These are phyloP conservation scores for Amorpha juglandis DNA, from an alignment of 2,888 invertebrate genomes.

Conservation along the genomic window DNA sequence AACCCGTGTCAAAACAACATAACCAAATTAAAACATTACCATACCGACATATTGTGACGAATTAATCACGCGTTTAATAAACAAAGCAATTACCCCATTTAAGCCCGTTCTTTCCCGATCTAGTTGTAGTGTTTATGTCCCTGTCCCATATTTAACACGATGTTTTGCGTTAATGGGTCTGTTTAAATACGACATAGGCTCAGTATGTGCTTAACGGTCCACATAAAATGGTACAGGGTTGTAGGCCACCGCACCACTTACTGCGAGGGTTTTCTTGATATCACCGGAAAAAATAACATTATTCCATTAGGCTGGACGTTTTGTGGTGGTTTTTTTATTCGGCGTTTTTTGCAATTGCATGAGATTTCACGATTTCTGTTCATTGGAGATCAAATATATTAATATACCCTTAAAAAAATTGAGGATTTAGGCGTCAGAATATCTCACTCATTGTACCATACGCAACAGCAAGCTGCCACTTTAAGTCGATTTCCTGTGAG, in stretches of 20 bases:
- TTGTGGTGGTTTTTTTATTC: neutral
- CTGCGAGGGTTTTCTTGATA: slow-evolving; percentile 38
- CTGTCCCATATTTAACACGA: slow-evolving; percentile 20
- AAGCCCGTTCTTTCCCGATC: slow-evolving; percentile 18
- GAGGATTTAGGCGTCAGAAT: too few species aligned
- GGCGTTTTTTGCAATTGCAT: neutral
- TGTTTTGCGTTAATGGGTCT: slow-evolving; percentile 24
- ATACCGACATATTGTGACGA: slow-evolving; percentile 19
- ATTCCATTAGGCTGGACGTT: slow-evolving; percentile 26
- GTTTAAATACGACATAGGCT: slow-evolving; percentile 23
- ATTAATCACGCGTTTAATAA: slow-evolving; percentile 19
- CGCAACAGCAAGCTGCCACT: too few species aligned
- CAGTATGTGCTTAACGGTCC: slow-evolving; percentile 19
- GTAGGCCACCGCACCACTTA: slow-evolving; percentile 39
- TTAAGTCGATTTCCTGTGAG: too few species aligned
- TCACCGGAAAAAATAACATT: slow-evolving; percentile 45
- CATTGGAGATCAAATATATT: too few species aligned
- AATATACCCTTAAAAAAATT: too few species aligned
- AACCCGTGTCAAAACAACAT: neutral
- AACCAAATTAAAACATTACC: slow-evolving; percentile 9
- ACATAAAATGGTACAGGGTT: slow-evolving; percentile 16
- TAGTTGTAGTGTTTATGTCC: slow-evolving; percentile 24
- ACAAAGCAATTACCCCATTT: slow-evolving; percentile 20
- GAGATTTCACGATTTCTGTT: too few species aligned
- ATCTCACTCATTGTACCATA: too few species aligned